A percentile compares a stretch with the other conserved stretches of the same genome.
phyloP scores from a whole-genome alignment of 2,888 invertebrate genomes.

The Agrotis ipsilon region DNA sequence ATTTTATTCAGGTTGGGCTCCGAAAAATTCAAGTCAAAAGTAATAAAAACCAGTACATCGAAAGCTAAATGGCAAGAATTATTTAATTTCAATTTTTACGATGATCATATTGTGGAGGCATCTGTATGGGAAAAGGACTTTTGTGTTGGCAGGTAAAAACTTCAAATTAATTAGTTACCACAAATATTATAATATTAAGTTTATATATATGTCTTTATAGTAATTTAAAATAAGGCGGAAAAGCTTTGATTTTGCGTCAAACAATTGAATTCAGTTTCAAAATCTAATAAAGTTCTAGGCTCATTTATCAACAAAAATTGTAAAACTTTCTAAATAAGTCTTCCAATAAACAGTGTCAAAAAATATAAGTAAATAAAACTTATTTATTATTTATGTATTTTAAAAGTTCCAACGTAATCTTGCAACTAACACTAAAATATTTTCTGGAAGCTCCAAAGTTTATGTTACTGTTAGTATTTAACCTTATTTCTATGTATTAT shows the following conservation, averaged over 20 bases:
- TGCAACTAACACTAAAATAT: too few species aligned
- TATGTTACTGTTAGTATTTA: too few species aligned
- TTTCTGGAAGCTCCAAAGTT: too few species aligned
- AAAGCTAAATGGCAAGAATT: slow-evolving; percentile 97
- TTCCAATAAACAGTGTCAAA: too few species aligned
- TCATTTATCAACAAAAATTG: too few species aligned
- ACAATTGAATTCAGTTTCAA: background rate
- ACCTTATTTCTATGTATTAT: slow-evolving; percentile 44
- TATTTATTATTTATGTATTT: too few species aligned
- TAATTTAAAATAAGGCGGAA: background rate
- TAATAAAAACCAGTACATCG: slow-evolving; percentile 91
- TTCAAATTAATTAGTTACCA: slow-evolving; percentile 6
- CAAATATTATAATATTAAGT: too few species aligned
- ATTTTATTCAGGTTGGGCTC: slow-evolving; percentile 93
- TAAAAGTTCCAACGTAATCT: too few species aligned
- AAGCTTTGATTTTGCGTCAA: background rate
- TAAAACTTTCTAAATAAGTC: too few species aligned
- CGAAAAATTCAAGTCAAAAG: slow-evolving; percentile 98
- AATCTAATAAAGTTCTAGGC: background rate
- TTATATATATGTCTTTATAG: too few species aligned
- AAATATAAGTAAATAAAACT: too few species aligned
- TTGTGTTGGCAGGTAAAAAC: slow-evolving; percentile 88
- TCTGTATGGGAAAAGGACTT: slow-evolving; percentile 96
- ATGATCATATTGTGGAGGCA: slow-evolving; percentile 96
- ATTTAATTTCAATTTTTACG: slow-evolving; percentile 98